Percentiles rank a stretch among this genome's conserved stretches.
Conservation (phyloP, 1,140 invertebrate genomes). For the Drosophila carrolli region DNA sequence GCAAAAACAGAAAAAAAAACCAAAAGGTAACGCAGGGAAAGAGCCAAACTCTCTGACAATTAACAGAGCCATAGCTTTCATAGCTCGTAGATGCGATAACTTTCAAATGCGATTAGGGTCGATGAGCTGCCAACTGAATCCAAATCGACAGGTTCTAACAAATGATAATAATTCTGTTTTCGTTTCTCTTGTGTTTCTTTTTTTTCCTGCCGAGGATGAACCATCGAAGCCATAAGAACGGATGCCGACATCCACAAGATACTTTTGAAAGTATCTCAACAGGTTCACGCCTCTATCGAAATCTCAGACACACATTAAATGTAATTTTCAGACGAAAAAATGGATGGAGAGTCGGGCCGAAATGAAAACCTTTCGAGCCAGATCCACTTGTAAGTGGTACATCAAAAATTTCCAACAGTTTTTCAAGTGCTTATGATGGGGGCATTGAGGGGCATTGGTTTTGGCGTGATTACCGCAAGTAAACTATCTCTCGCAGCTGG, state of each 20-base stretch:
- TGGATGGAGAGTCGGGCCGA: slow-evolving; percentile 18
- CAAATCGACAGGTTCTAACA: slow-evolving; percentile 71
- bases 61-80: slow-evolving; percentile 31
- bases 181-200: not conserved
- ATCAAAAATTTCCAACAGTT: slow-evolving; percentile 74
- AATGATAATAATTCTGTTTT: slow-evolving; percentile 50
- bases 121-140: slow-evolving; percentile 54
- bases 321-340: slow-evolving; percentile 58
- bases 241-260: slow-evolving; percentile 30
- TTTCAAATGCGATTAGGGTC: slow-evolving; percentile 78
- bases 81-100: slow-evolving; percentile 49
- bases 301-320: slow-evolving; percentile 68
- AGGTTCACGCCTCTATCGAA: slow-evolving; percentile 74
- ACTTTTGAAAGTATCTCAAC: slow-evolving; percentile 64
- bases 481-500: slow-evolving; percentile 73
- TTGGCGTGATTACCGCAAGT: slow-evolving; percentile 71
- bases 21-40: slow-evolving; percentile 11
- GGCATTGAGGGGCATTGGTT: slow-evolving; percentile 4
- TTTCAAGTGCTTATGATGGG: slow-evolving; percentile 71
- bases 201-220: not conserved
- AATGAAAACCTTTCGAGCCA: slow-evolving; percentile 33
- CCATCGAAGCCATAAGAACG: slow-evolving; percentile 1
- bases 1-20: slow-evolving; percentile 5
- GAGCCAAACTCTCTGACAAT: slow-evolving; percentile 32
- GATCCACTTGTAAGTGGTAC: slow-evolving; percentile 65